These are phyloP conservation scores for Conger conger DNA, from an alignment of 2,113 vertebrate species.

Conservation along the genomic window DNA sequence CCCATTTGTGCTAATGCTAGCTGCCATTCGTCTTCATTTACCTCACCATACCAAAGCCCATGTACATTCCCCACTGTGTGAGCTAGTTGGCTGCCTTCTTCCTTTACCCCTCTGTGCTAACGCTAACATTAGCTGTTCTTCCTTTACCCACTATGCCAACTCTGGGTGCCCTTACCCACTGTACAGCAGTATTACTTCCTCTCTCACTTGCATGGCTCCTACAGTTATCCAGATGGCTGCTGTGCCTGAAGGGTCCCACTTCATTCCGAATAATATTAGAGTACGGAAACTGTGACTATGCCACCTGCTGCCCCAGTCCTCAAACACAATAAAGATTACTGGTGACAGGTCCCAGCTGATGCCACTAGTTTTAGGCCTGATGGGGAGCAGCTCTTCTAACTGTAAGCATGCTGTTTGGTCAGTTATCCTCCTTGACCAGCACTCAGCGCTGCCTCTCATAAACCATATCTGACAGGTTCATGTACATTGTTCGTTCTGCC, in stretches of 20 bases:
- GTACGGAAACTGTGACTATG: not conserved
- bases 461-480: not conserved
- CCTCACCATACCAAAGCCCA: too few species aligned
- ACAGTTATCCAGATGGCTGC: not conserved
- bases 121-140: too few species aligned
- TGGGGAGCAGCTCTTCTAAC: not conserved
- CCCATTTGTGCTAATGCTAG: not conserved
- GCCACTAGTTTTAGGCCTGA: not conserved
- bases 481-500: not conserved
- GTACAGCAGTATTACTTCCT: too few species aligned
- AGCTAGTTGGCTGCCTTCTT: not conserved
- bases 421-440: not conserved
- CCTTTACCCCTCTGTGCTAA: not conserved
- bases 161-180: too few species aligned
- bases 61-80: too few species aligned
- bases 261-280: not conserved
- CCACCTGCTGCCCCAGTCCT: not conserved
- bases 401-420: not conserved
- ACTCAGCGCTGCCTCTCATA: not conserved
- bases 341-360: not conserved
- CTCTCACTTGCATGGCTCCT: not conserved
- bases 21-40: too few species aligned
- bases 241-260: not conserved
- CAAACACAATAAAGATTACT: not conserved
- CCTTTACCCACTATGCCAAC: too few species aligned